phyloP scores from a whole-genome alignment of 2,888 invertebrate genomes.

The Phalangium opilio region DNA sequence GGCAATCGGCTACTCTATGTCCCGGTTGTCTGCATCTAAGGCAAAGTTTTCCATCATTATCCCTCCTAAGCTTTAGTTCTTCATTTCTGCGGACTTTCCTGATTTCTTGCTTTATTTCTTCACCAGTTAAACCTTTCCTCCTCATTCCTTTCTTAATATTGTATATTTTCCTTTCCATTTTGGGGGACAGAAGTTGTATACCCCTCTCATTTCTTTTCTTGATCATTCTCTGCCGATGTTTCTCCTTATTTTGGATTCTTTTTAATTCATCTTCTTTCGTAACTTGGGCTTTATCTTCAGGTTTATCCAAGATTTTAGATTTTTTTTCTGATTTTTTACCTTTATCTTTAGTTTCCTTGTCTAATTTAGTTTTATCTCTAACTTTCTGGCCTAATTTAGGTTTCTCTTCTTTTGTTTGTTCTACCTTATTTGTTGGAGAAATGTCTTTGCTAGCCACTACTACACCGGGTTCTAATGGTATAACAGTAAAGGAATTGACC shows the following conservation, averaged over 20 bases:
- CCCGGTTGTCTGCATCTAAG: conserved; percentile 64
- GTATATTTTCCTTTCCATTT: conserved; percentile 18
- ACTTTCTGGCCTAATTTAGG: too few species aligned
- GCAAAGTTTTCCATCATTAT: conserved; percentile 38
- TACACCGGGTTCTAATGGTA: too few species aligned
- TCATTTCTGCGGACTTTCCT: conserved; percentile 16
- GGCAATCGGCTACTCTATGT: conserved; percentile 66
- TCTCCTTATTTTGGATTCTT: too few species aligned
- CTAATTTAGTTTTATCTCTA: too few species aligned
- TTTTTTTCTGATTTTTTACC: too few species aligned
- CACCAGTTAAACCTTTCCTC: conserved; percentile 11
- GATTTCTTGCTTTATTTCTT: conserved; percentile 14
- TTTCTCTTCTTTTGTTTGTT: too few species aligned
- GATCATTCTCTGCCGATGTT: neutral
- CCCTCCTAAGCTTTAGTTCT: conserved; percentile 13
- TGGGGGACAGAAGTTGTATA: conserved; percentile 13
- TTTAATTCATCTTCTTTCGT: too few species aligned
- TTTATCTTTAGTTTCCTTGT: too few species aligned
- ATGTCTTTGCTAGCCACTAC: too few species aligned
- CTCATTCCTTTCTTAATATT: conserved; percentile 13
- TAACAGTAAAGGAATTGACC: too few species aligned
- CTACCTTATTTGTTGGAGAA: too few species aligned
- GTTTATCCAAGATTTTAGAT: neutral
- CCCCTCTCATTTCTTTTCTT: conserved; percentile 8
- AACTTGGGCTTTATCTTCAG: conserved; percentile 4